phyloP scores from a whole-genome alignment of 2,113 vertebrate species.

The Alces alces region DNA sequence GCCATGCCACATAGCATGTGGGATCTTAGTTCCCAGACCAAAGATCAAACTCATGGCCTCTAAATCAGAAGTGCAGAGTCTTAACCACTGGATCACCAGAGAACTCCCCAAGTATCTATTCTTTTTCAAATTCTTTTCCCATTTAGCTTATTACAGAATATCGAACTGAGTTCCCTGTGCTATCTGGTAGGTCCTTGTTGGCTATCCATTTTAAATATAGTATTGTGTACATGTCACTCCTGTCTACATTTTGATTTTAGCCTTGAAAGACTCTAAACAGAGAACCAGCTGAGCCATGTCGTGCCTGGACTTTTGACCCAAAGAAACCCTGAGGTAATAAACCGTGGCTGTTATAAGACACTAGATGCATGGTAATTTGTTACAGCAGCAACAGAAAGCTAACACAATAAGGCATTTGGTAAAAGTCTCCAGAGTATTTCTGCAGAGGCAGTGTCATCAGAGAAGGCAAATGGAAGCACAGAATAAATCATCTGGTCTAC shows the following conservation, averaged over 20 bases:
- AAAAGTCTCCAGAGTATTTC: background rate
- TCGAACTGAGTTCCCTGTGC: background rate
- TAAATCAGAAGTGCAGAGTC: background rate
- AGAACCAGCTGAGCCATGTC: background rate
- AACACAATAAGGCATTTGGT: background rate
- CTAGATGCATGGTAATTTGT: background rate
- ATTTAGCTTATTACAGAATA: background rate
- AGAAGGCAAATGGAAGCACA: background rate
- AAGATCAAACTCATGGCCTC: background rate
- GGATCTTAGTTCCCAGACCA: background rate
- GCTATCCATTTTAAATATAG: background rate
- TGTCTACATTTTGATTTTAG: background rate
- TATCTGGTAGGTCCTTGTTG: background rate
- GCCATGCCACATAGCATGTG: background rate
- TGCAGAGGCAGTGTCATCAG: background rate
- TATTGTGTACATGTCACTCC: background rate
- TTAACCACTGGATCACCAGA: background rate
- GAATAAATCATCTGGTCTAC: background rate
- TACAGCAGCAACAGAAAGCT: background rate
- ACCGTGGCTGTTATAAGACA: background rate
- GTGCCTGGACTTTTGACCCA: background rate
- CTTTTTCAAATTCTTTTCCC: background rate
- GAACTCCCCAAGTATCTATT: background rate
- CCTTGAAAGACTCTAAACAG: background rate
- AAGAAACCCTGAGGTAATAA: background rate